phyloP scores from a whole-genome alignment of 2,797 vertebrate genomes.

The Tadarida brasiliensis region DNA sequence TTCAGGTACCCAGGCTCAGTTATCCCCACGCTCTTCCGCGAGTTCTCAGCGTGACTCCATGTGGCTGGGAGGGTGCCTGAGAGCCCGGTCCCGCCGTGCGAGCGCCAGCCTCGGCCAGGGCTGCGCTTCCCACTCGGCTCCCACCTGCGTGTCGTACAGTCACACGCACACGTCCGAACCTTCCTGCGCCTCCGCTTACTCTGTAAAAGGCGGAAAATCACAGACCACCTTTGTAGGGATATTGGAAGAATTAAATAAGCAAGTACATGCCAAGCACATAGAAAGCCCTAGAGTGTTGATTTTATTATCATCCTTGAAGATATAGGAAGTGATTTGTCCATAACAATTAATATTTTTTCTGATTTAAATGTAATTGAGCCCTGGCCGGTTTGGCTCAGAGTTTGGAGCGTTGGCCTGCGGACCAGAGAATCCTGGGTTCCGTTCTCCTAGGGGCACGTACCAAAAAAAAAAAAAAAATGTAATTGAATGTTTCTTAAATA shows the following conservation, averaged over 20 bases:
- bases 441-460: too few species aligned
- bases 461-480: too few species aligned
- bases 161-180: not conserved
- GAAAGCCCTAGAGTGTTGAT: not conserved
- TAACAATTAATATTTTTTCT: not conserved
- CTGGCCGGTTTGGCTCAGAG: too few species aligned
- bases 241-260: not conserved
- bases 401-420: too few species aligned
- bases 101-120: not conserved
- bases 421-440: too few species aligned
- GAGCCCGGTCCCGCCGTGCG: not conserved
- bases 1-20: not conserved
- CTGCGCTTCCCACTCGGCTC: not conserved
- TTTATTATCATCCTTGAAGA: not conserved
- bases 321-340: not conserved
- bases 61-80: not conserved
- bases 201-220: not conserved
- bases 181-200: not conserved
- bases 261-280: not conserved
- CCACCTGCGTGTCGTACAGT: not conserved
- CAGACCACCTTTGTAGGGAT: not conserved
- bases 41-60: not conserved
- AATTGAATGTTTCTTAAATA: not conserved
- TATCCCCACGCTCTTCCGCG: not conserved
- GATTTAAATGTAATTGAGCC: constrained; percentile 39